A percentile compares a stretch with the other conserved stretches of the same genome.
These are phyloP conservation scores for Nomada hirtipes DNA, from an alignment of 2,888 invertebrate species.

Conservation along the genomic window DNA sequence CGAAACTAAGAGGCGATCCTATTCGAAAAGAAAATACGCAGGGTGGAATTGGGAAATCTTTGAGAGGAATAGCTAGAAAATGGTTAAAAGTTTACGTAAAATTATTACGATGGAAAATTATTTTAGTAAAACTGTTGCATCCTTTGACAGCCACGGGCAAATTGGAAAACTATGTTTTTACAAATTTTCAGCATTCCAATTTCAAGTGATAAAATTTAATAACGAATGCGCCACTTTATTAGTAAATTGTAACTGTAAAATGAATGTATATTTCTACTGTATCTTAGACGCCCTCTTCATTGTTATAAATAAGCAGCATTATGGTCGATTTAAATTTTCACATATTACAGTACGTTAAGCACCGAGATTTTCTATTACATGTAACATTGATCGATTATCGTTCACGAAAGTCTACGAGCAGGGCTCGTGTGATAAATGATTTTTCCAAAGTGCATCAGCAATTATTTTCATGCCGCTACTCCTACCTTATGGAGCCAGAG, in stretches of 20 bases:
- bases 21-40: neutral
- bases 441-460: constrained; percentile 64
- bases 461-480: constrained; percentile 60
- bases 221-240: too few relatives aligned
- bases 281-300: too few relatives aligned
- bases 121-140: neutral
- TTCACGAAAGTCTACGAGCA: constrained; percentile 69
- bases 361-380: constrained; percentile 75
- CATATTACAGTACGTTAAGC: constrained; percentile 66
- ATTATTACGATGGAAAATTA: neutral
- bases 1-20: neutral
- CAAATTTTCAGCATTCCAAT: too few relatives aligned
- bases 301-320: neutral
- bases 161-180: too few relatives aligned
- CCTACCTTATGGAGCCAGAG: neutral
- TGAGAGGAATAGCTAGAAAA: neutral
- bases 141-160: too few relatives aligned
- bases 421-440: constrained; percentile 73
- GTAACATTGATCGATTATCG: constrained; percentile 75
- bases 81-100: constrained; percentile 1
- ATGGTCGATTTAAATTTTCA: constrained; percentile 9
- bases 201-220: too few relatives aligned
- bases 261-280: too few relatives aligned
- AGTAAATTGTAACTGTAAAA: too few relatives aligned
- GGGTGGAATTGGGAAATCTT: neutral